phyloP scores from a whole-genome alignment of 2,888 invertebrate genomes.

The Lepas anatifera region DNA sequence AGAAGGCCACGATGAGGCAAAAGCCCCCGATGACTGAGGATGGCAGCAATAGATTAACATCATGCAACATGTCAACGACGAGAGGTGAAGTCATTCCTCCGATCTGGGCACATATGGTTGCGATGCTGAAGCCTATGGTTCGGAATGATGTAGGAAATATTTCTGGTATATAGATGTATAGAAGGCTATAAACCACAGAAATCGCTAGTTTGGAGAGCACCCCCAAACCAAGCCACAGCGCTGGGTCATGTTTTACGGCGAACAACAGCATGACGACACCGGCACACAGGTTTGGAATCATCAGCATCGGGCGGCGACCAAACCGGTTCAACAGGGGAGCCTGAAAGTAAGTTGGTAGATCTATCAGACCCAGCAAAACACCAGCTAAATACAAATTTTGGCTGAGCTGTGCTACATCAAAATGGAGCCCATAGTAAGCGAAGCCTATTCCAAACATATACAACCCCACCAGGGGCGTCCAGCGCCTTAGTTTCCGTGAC shows the following conservation, averaged over 20 bases:
- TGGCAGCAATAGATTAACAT: too few species aligned
- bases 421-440: conserved; percentile 37
- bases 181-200: conserved; percentile 36
- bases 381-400: conserved; percentile 39
- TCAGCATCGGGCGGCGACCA: conserved; percentile 37
- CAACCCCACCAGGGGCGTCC: background rate
- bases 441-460: conserved; percentile 29
- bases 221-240: conserved; percentile 27
- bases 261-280: conserved; percentile 35
- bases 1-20: too few species aligned
- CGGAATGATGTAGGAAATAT: conserved; percentile 32
- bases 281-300: conserved; percentile 34
- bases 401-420: conserved; percentile 34
- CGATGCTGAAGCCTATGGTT: conserved; percentile 30
- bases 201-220: conserved; percentile 34
- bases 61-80: too few species aligned
- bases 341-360: conserved; percentile 33
- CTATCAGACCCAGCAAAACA: conserved; percentile 38
- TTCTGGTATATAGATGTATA: conserved; percentile 35
- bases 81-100: too few species aligned
- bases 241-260: conserved; percentile 29
- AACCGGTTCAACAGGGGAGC: conserved; percentile 34
- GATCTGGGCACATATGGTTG: too few species aligned
- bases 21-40: too few species aligned
- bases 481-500: background rate